phyloP scores from a whole-genome alignment of 2,113 vertebrate genomes.

The Grammomys dolichurus region DNA sequence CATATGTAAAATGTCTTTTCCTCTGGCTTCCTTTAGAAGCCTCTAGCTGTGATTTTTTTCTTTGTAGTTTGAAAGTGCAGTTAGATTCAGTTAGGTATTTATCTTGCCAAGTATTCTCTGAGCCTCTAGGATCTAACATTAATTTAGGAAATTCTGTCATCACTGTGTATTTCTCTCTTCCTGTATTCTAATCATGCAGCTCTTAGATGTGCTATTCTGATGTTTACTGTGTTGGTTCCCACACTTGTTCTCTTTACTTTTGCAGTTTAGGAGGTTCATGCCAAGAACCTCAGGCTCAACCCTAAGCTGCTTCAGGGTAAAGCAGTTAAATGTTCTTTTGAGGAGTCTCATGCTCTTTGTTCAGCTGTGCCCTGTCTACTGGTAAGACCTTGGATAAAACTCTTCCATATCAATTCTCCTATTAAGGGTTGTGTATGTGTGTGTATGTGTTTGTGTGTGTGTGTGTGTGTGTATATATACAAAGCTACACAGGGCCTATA shows the following conservation, averaged over 20 bases:
- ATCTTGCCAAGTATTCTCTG: not conserved
- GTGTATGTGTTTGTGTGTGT: not conserved
- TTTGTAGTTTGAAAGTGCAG: not conserved
- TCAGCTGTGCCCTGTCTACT: not conserved
- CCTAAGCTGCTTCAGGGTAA: not conserved
- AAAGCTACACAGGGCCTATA: not conserved
- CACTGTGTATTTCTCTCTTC: not conserved
- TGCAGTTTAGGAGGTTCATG: not conserved
- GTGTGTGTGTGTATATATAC: not conserved
- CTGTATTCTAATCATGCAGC: not conserved
- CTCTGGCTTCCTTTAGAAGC: not conserved
- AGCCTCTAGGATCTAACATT: not conserved
- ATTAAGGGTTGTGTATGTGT: not conserved
- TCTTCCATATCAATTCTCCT: too few relatives aligned
- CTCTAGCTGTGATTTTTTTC: not conserved
- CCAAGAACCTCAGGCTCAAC: not conserved
- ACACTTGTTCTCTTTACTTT: not conserved
- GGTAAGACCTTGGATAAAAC: not conserved
- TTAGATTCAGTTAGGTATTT: not conserved
- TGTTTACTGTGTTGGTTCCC: not conserved
- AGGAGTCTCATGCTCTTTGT: not conserved
- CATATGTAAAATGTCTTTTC: not conserved
- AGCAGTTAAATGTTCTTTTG: not conserved
- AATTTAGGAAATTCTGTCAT: not conserved
- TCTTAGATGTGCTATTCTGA: not conserved